A percentile compares a stretch with the other conserved stretches of the same genome.
Conservation (phyloP, 1,140 invertebrate species). For the Ceratina japonica region DNA sequence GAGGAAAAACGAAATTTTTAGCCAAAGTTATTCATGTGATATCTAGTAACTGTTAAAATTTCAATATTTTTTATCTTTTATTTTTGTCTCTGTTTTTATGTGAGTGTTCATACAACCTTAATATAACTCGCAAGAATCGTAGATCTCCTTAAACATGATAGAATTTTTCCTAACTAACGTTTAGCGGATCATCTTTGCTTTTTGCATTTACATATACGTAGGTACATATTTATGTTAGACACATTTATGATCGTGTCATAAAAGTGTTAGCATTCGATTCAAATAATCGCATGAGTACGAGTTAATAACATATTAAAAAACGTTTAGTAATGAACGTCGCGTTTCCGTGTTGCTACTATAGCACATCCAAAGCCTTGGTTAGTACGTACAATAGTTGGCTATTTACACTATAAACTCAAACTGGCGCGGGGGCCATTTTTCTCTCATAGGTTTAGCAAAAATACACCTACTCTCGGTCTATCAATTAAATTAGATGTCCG, state of each 20-base stretch:
- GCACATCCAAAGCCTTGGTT: constrained; percentile 24
- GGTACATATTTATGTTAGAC: not conserved
- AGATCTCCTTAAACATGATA: no score
- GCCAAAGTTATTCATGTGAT: no score
- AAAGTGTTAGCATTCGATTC: not conserved
- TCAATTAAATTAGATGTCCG: constrained; percentile 3
- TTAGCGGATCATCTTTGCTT: no score
- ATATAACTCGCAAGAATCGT: no score
- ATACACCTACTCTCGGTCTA: constrained; percentile 39
- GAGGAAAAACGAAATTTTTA: no score
- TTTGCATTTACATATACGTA: constrained; percentile 4
- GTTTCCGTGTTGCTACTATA: not conserved
- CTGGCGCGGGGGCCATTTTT: not conserved
- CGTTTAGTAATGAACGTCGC: constrained; percentile 5
- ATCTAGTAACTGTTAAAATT: no score
- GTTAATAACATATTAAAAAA: not conserved
- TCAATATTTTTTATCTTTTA: no score
- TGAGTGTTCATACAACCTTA: no score
- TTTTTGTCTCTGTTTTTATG: no score
- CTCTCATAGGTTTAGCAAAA: constrained; percentile 30
- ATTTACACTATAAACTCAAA: not conserved
- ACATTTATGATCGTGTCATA: not conserved
- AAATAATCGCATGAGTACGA: not conserved
- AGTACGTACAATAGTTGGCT: not conserved
- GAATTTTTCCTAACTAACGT: no score